A percentile compares a stretch with the other conserved stretches of the same genome.
phyloP scores from a whole-genome alignment of 2,888 invertebrate genomes.

The Lithophane socia region DNA sequence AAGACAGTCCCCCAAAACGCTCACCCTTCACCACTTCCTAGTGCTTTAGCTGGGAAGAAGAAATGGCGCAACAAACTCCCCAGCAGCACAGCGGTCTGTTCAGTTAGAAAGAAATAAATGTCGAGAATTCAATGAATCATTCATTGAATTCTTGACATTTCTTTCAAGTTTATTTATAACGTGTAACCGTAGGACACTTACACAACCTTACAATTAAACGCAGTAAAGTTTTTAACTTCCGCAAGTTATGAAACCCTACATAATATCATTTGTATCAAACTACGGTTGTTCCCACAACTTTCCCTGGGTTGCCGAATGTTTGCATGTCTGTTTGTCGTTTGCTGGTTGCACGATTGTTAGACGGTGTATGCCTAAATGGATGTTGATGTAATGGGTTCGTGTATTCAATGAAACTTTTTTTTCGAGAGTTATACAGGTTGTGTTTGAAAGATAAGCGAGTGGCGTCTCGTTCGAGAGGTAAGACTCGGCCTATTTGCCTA shows the following conservation, averaged over 20 bases:
- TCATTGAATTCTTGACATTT: not conserved
- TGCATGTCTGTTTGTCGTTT: constrained; percentile 54
- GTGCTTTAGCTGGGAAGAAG: no score
- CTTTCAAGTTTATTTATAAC: not conserved
- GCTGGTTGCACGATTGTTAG: constrained; percentile 28
- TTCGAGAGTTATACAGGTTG: constrained; percentile 23
- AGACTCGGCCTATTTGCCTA: not conserved
- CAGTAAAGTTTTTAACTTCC: constrained; percentile 25
- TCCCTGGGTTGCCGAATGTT: constrained; percentile 41
- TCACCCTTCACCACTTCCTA: no score
- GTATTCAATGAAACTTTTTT: constrained; percentile 20
- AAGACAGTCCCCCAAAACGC: no score
- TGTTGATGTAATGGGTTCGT: constrained; percentile 49
- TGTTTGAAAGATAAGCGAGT: not conserved
- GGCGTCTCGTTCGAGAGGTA: not conserved
- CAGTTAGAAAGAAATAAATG: no score
- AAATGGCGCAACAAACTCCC: no score
- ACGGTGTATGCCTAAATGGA: constrained; percentile 34
- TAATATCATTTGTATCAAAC: constrained; percentile 32
- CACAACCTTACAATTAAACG: constrained; percentile 29
- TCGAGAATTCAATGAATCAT: no score
- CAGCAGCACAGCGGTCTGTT: no score
- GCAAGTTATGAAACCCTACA: constrained; percentile 50
- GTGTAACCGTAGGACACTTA: constrained; percentile 8
- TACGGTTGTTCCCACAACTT: constrained; percentile 46